phyloP scores from a whole-genome alignment of 2,113 vertebrate species.

The Prunella himalayana region DNA sequence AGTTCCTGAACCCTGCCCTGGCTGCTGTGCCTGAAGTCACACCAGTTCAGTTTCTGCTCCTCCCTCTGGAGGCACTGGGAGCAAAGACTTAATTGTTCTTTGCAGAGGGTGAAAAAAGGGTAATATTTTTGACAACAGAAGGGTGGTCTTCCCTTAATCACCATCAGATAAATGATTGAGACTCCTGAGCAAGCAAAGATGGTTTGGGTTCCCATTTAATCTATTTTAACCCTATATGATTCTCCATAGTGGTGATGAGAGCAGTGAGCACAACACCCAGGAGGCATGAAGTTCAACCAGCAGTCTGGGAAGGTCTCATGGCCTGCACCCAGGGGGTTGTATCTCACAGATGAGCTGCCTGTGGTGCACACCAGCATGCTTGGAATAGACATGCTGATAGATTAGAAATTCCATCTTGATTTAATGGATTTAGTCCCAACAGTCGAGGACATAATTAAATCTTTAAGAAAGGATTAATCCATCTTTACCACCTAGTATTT shows the following conservation, averaged over 20 bases:
- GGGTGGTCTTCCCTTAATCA: background rate
- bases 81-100: background rate
- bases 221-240: background rate
- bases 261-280: background rate
- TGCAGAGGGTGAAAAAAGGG: background rate
- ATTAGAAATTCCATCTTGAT: background rate
- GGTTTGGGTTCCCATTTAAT: background rate
- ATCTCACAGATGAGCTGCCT: background rate
- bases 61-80: background rate
- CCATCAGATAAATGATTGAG: background rate
- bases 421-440: background rate
- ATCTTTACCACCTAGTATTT: background rate
- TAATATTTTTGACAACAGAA: background rate
- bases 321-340: background rate
- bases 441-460: background rate
- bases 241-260: background rate
- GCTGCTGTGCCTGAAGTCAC: background rate
- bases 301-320: background rate
- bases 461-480: background rate
- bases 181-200: background rate
- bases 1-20: background rate
- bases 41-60: background rate
- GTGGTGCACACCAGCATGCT: background rate
- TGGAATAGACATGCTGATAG: background rate
- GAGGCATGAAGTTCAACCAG: background rate